Evolutionary conservation across 1,140 invertebrate genomes (phyloP), one percentile per base, ranked within the genome.

Genomic region (Pristionchus pacificus): DNA sequence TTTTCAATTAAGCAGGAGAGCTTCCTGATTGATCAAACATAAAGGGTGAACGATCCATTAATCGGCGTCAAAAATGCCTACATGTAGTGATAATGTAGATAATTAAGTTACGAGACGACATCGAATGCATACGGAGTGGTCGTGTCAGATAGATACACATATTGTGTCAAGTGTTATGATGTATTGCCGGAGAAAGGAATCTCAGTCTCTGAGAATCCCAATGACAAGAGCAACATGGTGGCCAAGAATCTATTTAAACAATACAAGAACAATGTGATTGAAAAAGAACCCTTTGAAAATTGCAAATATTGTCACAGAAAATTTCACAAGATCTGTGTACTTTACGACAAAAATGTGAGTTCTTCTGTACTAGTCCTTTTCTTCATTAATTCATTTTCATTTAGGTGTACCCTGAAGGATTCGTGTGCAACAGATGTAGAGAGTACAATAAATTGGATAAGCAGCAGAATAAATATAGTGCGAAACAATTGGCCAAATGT

Each of bases 101-200:
- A 98, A 87, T 95, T 93, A 76, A 98, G 94, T 88, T 98, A 60
- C 49, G 71, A 78, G 33, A 60, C 63, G 71, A 83, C 77, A 69
- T 76, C 76, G 33, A 77, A 71, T 60, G 77, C 77, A 63, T 88
- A 71, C 76, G 76, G 78, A 55, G 78, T 85, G 79, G 80, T 71
- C 27, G 76, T 90, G 85, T 91, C 89, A 88, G 89, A 91, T 88
- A 95, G 93, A 89, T 98, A 98, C 87, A 96, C 93, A 75, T 98
- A 96, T 89, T 99, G 97, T 90, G 91, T 94, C 87, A 98, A 97
- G 88, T 99, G 96, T 88, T 99, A 98, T 89, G 94, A 95, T 85
- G 95, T 97, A 85, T 96, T 98, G 86, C 92, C 93, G 85, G 93
- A 93, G 77, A 95, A 98, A 86, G 94, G 95, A 60, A 92, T 77